Conservation (phyloP, 2,797 vertebrate species). For the Hafferia zeledoni region DNA sequence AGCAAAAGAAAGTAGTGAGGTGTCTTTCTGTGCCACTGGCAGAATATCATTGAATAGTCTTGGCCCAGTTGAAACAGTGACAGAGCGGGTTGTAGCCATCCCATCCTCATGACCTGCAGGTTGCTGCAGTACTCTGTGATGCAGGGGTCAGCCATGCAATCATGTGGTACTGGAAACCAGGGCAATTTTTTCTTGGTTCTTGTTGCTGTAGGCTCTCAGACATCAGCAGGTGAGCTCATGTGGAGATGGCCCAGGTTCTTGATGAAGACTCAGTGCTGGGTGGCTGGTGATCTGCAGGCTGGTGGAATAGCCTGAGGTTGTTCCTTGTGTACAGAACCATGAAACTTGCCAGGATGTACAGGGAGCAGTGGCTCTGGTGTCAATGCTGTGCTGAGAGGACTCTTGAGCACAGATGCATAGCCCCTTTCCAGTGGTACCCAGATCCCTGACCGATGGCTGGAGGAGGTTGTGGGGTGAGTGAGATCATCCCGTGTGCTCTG, state of each 20-base stretch:
- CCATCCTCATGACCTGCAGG: neutral
- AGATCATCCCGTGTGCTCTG: neutral
- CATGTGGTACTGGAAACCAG: rapidly evolving
- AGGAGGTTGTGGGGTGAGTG: rapidly evolving
- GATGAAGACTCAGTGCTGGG: neutral
- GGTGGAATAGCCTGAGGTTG: neutral
- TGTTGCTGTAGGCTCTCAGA: neutral
- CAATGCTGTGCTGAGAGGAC: neutral
- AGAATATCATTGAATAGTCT: neutral
- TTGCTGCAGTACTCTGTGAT: neutral
- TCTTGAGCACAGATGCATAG: neutral
- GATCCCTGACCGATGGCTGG: neutral
- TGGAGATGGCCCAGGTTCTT: neutral
- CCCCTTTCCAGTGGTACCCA: neutral
- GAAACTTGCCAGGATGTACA: too few species aligned
- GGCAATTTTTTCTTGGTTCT: neutral
- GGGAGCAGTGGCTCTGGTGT: neutral
- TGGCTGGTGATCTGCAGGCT: neutral
- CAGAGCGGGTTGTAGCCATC: neutral
- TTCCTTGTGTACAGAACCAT: neutral
- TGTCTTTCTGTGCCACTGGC: neutral
- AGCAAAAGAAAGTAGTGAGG: neutral
- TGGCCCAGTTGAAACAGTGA: neutral
- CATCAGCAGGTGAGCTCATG: rapidly evolving
- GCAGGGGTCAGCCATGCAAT: neutral